These are phyloP conservation scores for Diplodus puntazzo DNA, from an alignment of 2,797 vertebrate species.

Conservation along the genomic window DNA sequence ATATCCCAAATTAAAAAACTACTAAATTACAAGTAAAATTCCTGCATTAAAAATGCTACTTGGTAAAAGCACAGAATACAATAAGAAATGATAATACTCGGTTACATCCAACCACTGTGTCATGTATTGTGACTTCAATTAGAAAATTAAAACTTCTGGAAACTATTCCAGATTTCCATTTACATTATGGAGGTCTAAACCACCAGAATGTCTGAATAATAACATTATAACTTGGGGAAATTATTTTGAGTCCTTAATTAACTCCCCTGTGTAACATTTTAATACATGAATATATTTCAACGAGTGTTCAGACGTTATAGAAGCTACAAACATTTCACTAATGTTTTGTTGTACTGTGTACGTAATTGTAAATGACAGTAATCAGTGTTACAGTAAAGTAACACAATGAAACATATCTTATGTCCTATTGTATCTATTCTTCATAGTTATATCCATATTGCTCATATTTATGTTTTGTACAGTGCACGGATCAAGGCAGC, in stretches of 20 bases:
- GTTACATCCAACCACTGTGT: not conserved
- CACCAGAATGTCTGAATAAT: not conserved
- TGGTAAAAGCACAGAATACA: not conserved
- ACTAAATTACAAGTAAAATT: not conserved
- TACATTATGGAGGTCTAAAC: too few relatives aligned
- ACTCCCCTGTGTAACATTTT: not conserved
- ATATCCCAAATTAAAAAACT: not conserved
- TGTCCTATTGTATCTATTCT: too few relatives aligned
- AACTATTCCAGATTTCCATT: not conserved
- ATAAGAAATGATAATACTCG: not conserved
- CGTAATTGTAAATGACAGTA: too few relatives aligned
- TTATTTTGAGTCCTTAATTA: not conserved
- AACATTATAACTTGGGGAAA: not conserved
- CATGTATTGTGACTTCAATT: not conserved
- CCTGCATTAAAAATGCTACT: too few relatives aligned
- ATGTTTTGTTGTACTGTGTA: not conserved
- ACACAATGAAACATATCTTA: too few relatives aligned
- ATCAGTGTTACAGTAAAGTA: too few relatives aligned
- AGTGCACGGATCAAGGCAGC: too few relatives aligned
- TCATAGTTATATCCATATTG: too few relatives aligned
- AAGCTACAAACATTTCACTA: not conserved
- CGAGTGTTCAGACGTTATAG: fast-evolving
- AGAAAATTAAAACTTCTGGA: not conserved
- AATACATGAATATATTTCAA: not conserved
- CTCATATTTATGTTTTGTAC: too few relatives aligned